A percentile compares a stretch with the other conserved stretches of the same genome.
Evolutionary conservation across 2,797 vertebrate genomes (phyloP).

Genomic region (Lepilemur septentrionalis): DNA sequence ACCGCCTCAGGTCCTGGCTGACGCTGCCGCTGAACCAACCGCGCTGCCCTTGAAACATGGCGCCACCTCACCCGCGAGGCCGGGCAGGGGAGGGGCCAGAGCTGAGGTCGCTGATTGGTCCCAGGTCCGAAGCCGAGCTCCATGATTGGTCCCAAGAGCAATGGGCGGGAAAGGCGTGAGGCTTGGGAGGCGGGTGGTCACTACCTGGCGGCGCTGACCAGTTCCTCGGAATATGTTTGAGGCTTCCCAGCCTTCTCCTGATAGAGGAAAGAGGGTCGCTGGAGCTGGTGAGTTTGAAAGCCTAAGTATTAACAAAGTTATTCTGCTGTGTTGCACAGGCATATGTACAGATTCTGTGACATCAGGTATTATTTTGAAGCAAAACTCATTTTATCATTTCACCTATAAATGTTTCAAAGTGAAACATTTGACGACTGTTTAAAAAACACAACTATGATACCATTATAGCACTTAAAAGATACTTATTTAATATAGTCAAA

Average conservation of each 20-base stretch:
- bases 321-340: neutral
- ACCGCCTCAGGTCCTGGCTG: slow-evolving; percentile 53
- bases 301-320: neutral
- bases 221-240: accelerated
- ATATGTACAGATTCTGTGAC: neutral
- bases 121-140: neutral
- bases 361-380: slow-evolving; percentile 18
- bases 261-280: accelerated
- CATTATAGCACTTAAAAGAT: neutral
- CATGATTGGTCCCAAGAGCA: slow-evolving; percentile 59
- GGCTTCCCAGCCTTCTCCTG: neutral
- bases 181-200: accelerated
- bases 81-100: accelerated
- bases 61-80: accelerated
- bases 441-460: neutral
- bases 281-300: neutral
- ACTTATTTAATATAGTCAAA: neutral
- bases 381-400: slow-evolving; percentile 25
- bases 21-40: slow-evolving; percentile 96
- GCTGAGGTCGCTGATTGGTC: slow-evolving; percentile 54
- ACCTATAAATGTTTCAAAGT: neutral
- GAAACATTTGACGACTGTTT: neutral
- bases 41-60: slow-evolving; percentile 89
- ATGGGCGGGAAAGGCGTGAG: slow-evolving; percentile 14
- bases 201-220: accelerated